Evolutionary conservation across 2,888 invertebrate species (phyloP), one percentile per base, ranked within the genome.

Genomic region (Parochlus steinenii): DNA sequence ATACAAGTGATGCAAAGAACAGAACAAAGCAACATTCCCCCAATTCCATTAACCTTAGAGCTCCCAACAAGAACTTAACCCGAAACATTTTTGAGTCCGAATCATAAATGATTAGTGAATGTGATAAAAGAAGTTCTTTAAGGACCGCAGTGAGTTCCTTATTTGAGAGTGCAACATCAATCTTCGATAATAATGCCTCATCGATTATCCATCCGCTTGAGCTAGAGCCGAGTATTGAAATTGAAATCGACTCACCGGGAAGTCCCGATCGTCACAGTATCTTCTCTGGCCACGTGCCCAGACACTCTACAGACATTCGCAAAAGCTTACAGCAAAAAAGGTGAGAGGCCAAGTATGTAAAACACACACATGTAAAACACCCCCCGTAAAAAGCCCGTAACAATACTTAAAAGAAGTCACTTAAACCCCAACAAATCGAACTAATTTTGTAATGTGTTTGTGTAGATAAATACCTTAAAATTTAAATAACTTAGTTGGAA

Each of bases 41-140:
- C n/a, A n/a, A n/a, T n/a, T n/a, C n/a, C n/a, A n/a, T n/a, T n/a
- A n/a, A n/a, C n/a, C n/a, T n/a, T n/a, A n/a, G n/a, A n/a, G n/a
- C n/a, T n/a, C n/a, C n/a, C n/a, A n/a, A n/a, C n/a, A n/a, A n/a
- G n/a, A n/a, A n/a, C n/a, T n/a, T n/a, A n/a, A n/a, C n/a, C n/a
- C n/a, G n/a, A n/a, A n/a, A n/a, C n/a, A n/a, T n/a, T n/a, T n/a
- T n/a, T n/a, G n/a, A n/a, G n/a, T n/a, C n/a, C n/a, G n/a, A n/a
- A n/a, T n/a, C n/a, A n/a, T 54, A 57, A 58, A 58, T 58, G 60
- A 58, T 52, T 53, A 58, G 56, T 45, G 50, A 55, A 45, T 50
- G 55, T 42, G 52, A 52, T 45, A 50, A 55, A 47, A 58, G 56
- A 48, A 54, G 55, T 54, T 58, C 58, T 47, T 56, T 58, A 43